Conservation (phyloP, 2,113 vertebrate genomes). For the Plectropomus leopardus region DNA sequence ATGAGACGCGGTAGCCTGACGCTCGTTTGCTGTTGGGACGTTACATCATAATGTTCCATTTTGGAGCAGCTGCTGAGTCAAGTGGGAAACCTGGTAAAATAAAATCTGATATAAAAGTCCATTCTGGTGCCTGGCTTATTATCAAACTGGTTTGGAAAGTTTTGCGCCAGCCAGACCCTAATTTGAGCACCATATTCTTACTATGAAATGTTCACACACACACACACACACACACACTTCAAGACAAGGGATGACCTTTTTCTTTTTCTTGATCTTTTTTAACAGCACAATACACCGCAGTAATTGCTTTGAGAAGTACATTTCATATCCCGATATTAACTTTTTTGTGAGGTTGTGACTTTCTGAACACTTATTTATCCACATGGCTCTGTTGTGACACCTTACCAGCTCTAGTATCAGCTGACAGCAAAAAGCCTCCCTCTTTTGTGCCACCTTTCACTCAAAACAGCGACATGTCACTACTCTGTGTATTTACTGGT, state of each 20-base stretch:
- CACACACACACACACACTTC: neutral
- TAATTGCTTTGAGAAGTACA: neutral
- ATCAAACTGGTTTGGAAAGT: too few relatives aligned
- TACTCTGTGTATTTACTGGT: slow-evolving; percentile 23
- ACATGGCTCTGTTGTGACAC: slow-evolving; percentile 24
- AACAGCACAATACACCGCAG: neutral
- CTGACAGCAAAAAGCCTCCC: slow-evolving; percentile 28
- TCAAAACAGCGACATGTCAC: slow-evolving; percentile 36
- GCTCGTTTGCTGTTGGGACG: too few relatives aligned
- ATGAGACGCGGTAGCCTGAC: too few relatives aligned
- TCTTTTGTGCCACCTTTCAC: slow-evolving; percentile 21
- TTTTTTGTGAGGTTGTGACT: neutral
- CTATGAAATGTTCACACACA: neutral
- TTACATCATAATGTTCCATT: too few relatives aligned
- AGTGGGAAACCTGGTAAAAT: too few relatives aligned
- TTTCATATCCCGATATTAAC: slow-evolving; percentile 6
- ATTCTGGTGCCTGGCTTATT: too few relatives aligned
- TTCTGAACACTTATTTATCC: slow-evolving; percentile 13
- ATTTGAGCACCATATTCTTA: slow-evolving; percentile 30
- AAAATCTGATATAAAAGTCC: too few relatives aligned
- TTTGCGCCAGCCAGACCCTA: neutral
- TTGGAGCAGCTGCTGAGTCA: too few relatives aligned
- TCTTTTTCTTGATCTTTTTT: too few relatives aligned
- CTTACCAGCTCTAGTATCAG: slow-evolving; percentile 12
- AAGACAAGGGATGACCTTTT: too few relatives aligned